phyloP scores from a whole-genome alignment of 2,888 invertebrate species.

The Pristionchus fissidentatus region DNA sequence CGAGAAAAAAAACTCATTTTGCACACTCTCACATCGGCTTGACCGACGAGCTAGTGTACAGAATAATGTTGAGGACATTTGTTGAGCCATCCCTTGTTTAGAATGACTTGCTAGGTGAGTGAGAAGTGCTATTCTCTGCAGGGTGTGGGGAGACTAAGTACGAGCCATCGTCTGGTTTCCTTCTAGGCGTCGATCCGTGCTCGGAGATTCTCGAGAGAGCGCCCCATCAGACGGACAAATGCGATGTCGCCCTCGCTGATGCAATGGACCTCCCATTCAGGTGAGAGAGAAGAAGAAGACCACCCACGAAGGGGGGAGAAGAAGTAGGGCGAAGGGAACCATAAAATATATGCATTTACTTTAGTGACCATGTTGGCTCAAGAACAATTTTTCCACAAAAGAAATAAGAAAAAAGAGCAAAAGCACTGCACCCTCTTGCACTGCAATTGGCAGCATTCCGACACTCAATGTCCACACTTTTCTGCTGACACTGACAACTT shows the following conservation, averaged over 20 bases:
- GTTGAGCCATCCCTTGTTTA: neutral
- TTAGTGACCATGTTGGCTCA: too few species aligned
- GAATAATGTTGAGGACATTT: neutral
- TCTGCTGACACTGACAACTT: too few species aligned
- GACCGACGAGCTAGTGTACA: neutral
- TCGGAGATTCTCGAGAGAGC: slow-evolving; percentile 37
- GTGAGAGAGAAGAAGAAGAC: too few species aligned
- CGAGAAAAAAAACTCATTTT: neutral
- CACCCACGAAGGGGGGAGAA: too few species aligned
- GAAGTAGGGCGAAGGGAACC: too few species aligned
- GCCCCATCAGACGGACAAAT: slow-evolving; percentile 2
- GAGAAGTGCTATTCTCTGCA: too few species aligned
- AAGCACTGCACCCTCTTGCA: neutral
- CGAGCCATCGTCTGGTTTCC: slow-evolving; percentile 36
- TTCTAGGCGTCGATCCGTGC: slow-evolving; percentile 46
- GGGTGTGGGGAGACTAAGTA: slow-evolving; percentile 48
- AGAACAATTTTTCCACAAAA: too few species aligned
- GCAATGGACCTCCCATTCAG: slow-evolving; percentile 46
- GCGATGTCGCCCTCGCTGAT: slow-evolving; percentile 41
- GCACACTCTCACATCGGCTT: too few species aligned
- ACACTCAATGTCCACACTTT: too few species aligned
- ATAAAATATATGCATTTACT: too few species aligned
- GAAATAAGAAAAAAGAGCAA: too few species aligned
- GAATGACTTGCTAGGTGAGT: too few species aligned
- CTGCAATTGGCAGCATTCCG: neutral